phyloP scores from a whole-genome alignment of 2,113 vertebrate genomes.

The Oenanthe oenanthe region DNA sequence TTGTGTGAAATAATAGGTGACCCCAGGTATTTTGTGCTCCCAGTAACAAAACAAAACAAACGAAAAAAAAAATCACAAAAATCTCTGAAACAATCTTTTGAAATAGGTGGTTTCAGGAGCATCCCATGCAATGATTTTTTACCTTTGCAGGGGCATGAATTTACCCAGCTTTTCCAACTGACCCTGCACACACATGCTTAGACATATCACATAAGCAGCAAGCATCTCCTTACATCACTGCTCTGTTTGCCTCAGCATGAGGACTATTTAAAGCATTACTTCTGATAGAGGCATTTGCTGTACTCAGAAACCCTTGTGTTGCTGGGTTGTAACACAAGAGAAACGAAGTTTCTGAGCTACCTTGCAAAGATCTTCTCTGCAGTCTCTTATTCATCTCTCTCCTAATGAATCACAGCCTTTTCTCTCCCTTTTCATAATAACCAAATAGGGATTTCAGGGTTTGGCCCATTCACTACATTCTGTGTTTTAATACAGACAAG shows the following conservation, averaged over 20 bases:
- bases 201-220: neutral
- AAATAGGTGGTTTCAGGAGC: neutral
- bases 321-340: neutral
- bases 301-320: neutral
- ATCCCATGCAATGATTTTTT: neutral
- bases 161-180: neutral
- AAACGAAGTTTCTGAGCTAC: neutral
- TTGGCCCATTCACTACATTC: slow-evolving; percentile 57
- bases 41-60: neutral
- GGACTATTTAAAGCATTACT: neutral
- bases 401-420: slow-evolving; percentile 41
- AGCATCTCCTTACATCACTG: neutral
- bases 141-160: neutral
- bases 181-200: neutral
- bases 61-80: neutral
- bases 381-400: slow-evolving; percentile 13
- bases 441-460: slow-evolving; percentile 48
- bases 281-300: neutral
- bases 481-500: slow-evolving; percentile 39
- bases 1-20: neutral
- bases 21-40: neutral
- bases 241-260: neutral
- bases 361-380: neutral
- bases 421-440: slow-evolving; percentile 13
- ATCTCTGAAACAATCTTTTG: neutral